Conservation (phyloP, 2,797 vertebrate species). For the Sebastolobus altivelis region DNA sequence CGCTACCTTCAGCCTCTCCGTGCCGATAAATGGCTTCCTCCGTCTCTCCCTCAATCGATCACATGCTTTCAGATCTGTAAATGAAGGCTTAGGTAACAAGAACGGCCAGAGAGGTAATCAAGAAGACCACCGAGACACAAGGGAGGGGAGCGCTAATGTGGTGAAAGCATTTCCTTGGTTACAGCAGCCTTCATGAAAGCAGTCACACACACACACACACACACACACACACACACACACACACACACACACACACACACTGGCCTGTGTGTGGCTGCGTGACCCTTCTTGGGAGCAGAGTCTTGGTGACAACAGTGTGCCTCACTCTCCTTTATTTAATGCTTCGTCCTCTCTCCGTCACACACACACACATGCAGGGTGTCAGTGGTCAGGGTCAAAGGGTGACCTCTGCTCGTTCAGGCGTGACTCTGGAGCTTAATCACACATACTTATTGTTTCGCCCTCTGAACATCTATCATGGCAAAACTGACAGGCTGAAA, state of each 20-base stretch:
- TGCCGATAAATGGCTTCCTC: conserved; percentile 53
- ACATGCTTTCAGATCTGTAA: conserved; percentile 75
- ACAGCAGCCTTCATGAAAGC: conserved; percentile 47
- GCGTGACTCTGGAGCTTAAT: conserved; percentile 54
- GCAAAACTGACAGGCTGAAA: conserved; percentile 46
- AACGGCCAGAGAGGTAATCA: conserved; percentile 68
- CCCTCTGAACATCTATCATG: conserved; percentile 48
- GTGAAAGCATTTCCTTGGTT: conserved; percentile 69
- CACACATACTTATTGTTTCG: conserved; percentile 60
- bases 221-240: conserved; percentile 37
- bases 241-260: conserved; percentile 24
- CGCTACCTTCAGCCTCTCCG: conserved; percentile 34
- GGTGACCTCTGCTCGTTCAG: conserved; percentile 59
- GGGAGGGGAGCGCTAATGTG: conserved; percentile 65
- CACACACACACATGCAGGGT: conserved; percentile 24
- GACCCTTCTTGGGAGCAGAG: conserved; percentile 48
- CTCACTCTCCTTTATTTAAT: conserved; percentile 47
- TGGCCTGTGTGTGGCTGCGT: conserved; percentile 13
- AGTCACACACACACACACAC: conserved; percentile 24
- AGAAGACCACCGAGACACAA: conserved; percentile 72
- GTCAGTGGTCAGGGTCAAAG: conserved; percentile 55
- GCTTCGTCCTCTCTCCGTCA: conserved; percentile 14
- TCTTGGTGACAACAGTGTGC: conserved; percentile 32
- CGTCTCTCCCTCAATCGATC: conserved; percentile 68
- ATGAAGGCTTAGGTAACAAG: conserved; percentile 71